Percentiles rank a stretch among this genome's conserved stretches.
These are phyloP conservation scores for Eptatretus burgeri DNA, from an alignment of 2,113 vertebrate species.

Conservation along the genomic window DNA sequence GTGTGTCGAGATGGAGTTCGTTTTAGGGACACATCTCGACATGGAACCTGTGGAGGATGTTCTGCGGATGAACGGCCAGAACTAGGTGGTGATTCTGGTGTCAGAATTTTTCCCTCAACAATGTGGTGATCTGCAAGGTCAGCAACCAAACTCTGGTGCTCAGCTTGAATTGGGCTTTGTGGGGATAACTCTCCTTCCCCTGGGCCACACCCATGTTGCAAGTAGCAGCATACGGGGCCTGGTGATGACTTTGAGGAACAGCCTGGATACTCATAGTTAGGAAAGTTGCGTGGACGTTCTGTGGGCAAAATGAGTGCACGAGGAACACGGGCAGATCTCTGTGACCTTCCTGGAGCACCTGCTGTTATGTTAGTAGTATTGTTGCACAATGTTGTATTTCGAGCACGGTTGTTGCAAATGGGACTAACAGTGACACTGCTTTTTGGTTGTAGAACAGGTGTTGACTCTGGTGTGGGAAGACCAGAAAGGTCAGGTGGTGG, in stretches of 20 bases:
- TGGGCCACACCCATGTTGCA: too few species aligned
- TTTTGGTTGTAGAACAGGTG: constrained; percentile 75
- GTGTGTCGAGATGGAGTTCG: constrained; percentile 4
- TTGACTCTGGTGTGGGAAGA: constrained; percentile 74
- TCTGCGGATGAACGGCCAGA: not conserved
- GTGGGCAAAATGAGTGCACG: constrained; percentile 3
- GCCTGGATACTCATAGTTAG: not conserved
- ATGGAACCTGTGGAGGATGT: not conserved
- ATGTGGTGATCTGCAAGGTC: too few species aligned
- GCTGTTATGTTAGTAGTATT: not conserved
- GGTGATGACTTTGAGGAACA: too few species aligned
- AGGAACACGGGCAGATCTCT: constrained; percentile 1
- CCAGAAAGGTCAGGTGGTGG: constrained; percentile 72
- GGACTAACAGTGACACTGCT: constrained; percentile 11
- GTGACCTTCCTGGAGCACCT: not conserved
- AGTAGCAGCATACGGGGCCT: too few species aligned
- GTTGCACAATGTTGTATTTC: not conserved
- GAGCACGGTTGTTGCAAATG: too few species aligned
- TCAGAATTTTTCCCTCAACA: too few species aligned
- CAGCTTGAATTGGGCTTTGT: too few species aligned
- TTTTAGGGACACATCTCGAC: not conserved
- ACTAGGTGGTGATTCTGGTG: too few species aligned
- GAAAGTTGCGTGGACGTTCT: not conserved
- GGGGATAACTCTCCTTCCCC: too few species aligned
- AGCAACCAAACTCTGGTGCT: too few species aligned